Evolutionary conservation across 2,797 vertebrate species (phyloP), one percentile per base, ranked within the genome.

Genomic region (Ctenosaura bakeri): DNA sequence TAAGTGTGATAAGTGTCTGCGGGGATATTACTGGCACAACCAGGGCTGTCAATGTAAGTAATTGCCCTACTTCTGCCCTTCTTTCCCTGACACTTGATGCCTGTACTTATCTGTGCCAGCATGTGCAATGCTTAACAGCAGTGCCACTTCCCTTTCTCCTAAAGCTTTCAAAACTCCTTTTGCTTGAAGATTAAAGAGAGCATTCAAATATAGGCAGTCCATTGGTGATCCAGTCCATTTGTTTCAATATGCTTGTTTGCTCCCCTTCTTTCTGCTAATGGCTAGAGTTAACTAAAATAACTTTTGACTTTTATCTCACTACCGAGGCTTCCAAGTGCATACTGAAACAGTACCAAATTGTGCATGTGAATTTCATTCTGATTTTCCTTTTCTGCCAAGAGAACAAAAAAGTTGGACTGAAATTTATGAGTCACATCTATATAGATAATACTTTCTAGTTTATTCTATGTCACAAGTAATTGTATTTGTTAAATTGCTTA

Each of bases 41-140:
- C 95, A 98, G 98, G 99, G 98, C 98, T 99, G 99, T 97, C 99
- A 98, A 99, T 98, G 98, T 99, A 98, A 99, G 99, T 99, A 99
- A 96, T 92, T 56, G 96, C 97, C 97, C 94, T 95, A 96, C 96
- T 96, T 96, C 94, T 91, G 93, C 96, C 95, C 85, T 64, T 3
- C 90, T 24, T 56, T 82, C 71, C 96, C 85, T 96, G 24, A 42
- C 22, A n/a, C 91, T 94, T 91, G 95, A 96, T 95, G 94, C 94
- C 91, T 92, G 90, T 93, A 93, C 91, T 83, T 96, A 94, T 91
- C 73, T 89, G 29, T 96, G 95, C 93, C 87, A 12, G 92, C 92
- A 86, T 16, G 29, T 91, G 92, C 95, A 92, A 94, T 62, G 92
- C 89, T 92, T 88, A 94, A 94, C 93, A 95, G 94, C 94, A 95